These are phyloP conservation scores for Germaria angustata DNA, from an alignment of 2,888 invertebrate species.

Conservation along the genomic window DNA sequence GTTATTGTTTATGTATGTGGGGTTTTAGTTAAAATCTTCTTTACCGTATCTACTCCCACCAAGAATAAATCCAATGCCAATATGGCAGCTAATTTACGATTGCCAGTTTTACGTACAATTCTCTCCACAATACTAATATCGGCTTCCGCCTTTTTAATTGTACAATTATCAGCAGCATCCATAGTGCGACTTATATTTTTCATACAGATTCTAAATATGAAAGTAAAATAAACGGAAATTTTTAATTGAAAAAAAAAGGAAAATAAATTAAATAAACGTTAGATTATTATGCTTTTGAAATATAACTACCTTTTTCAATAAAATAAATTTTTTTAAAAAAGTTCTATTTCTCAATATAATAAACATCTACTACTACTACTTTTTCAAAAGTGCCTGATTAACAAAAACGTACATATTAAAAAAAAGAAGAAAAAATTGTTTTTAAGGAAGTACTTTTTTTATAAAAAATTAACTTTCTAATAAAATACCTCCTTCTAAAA, in stretches of 20 bases:
- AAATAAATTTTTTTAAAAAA: too few relatives aligned
- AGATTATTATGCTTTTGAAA: background rate
- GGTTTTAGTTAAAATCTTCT: conserved; percentile 69
- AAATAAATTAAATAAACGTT: too few relatives aligned
- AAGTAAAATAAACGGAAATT: conserved; percentile 1
- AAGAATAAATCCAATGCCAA: conserved; percentile 88
- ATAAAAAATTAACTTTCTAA: too few relatives aligned
- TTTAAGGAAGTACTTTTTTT: too few relatives aligned
- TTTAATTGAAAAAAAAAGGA: too few relatives aligned
- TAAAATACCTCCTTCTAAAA: too few relatives aligned
- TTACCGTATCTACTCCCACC: conserved; percentile 90
- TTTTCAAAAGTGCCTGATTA: too few relatives aligned
- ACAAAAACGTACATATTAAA: too few relatives aligned
- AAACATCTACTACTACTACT: too few relatives aligned
- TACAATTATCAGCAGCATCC: conserved; percentile 72
- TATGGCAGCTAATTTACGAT: conserved; percentile 84
- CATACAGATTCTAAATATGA: conserved; percentile 81
- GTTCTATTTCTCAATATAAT: too few relatives aligned
- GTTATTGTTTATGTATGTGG: background rate
- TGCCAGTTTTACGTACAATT: conserved; percentile 82
- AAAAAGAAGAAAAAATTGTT: too few relatives aligned
- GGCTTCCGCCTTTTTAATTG: conserved; percentile 77
- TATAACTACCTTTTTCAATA: background rate
- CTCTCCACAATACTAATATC: conserved; percentile 83
- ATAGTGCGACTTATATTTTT: conserved; percentile 82